Evolutionary conservation across 2,797 vertebrate species (phyloP), one percentile per base, ranked within the genome.

Genomic region (Darevskia nairensis): DNA sequence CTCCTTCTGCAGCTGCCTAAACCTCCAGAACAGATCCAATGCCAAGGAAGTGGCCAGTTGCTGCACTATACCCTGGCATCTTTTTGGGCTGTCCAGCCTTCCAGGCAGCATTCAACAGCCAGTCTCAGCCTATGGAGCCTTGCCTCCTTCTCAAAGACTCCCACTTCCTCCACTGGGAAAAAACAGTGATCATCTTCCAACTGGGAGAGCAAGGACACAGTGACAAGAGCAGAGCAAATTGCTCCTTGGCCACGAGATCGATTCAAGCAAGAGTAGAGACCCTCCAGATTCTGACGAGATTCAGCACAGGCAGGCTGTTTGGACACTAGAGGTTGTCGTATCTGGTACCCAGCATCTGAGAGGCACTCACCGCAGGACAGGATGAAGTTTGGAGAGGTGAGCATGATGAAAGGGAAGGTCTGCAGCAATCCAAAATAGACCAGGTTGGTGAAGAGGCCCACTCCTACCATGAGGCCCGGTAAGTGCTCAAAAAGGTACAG

Each of bases 341-440:
- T 39, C 32, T 11, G 44, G 55, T 8, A 10, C 32, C n/a, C 46
- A 23, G 39, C 4, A 3, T 17, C 23, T 10, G 17, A 39, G 29
- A 11, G 32, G 25, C 39, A 90, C 97, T 96, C 92, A 99, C 98
- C 98, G 17, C 98, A 99, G 1, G 98, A 99, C 17, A 99, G 97
- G 90, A 99, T 98, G 94, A 99, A 99, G 95, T 99, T 99, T 32
- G 98, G 98, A 7, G 99, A 99, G 77, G 98, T 99, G 82, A 99
- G 97, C 96, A 98, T 96, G 76, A 99, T 99, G 97, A 99, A 99
- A 19, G 99, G 98, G 95, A 99, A 99, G 3, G 98, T 98, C 96
- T 97, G 98, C 82, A 99, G 97, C 69, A 99, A 96, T 61, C 99
- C 98, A 0, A 99, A 99, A 94, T 99, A 99, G 77, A 99, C 98